Evolutionary conservation across 2,888 invertebrate genomes (phyloP).

Genomic region (Latrodectus elegans): DNA sequence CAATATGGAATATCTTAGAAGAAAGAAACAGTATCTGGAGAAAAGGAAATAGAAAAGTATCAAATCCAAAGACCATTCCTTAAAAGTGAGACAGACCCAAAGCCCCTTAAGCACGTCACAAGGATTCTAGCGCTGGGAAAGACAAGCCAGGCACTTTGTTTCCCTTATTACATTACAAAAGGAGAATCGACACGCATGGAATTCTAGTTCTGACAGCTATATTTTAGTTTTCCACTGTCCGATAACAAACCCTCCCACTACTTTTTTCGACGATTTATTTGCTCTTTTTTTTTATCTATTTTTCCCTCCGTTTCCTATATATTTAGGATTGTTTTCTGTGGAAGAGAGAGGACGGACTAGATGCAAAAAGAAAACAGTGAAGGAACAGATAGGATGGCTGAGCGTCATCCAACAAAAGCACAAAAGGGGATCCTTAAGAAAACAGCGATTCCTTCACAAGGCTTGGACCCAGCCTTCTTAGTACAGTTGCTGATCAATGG

Average conservation of each 20-base stretch:
- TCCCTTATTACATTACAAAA: slow-evolving; percentile 2
- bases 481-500: slow-evolving; percentile 49
- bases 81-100: neutral
- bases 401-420: slow-evolving; percentile 43
- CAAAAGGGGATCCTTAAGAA: slow-evolving; percentile 51
- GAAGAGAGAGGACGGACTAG: neutral
- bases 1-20: no score
- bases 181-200: neutral
- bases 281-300: neutral
- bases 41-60: no score
- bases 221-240: slow-evolving; percentile 14
- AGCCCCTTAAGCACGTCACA: neutral
- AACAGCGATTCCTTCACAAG: slow-evolving; percentile 53
- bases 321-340: slow-evolving; percentile 40
- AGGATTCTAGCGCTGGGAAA: neutral
- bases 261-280: slow-evolving; percentile 14
- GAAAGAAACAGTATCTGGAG: no score
- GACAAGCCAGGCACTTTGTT: neutral
- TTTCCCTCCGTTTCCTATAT: slow-evolving; percentile 4
- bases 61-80: neutral
- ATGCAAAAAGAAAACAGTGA: neutral
- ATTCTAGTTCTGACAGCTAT: slow-evolving; percentile 36
- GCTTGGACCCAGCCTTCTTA: slow-evolving; percentile 1
- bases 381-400: neutral
- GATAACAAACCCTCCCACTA: slow-evolving; percentile 31